These are phyloP conservation scores for Drosophila affinis DNA, from an alignment of 2,888 invertebrate species.

Conservation along the genomic window DNA sequence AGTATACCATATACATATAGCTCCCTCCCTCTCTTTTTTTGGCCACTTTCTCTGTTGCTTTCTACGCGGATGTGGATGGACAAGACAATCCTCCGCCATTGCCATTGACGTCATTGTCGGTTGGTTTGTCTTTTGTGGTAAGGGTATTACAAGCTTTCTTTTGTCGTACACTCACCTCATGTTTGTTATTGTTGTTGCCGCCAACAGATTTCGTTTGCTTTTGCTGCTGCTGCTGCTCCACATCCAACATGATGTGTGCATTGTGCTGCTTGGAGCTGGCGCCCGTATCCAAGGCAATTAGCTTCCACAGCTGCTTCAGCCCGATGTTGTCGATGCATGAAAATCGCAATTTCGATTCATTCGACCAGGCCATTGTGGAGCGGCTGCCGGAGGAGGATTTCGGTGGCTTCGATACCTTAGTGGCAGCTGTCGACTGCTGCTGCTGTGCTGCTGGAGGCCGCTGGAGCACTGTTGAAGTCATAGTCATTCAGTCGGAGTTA, in stretches of 20 bases:
- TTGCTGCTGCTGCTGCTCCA: constrained; percentile 49
- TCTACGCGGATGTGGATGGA: constrained; percentile 69
- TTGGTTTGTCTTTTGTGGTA: background rate
- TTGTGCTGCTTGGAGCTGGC: constrained; percentile 33
- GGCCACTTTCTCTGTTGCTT: constrained; percentile 72
- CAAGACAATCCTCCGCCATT: constrained; percentile 39
- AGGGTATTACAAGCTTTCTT: constrained; percentile 30
- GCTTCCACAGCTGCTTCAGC: constrained; percentile 83
- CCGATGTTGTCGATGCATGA: constrained; percentile 83
- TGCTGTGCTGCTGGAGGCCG: constrained; percentile 51
- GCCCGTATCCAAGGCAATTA: constrained; percentile 82
- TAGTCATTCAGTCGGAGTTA: constrained; percentile 64
- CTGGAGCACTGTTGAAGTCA: constrained; percentile 84
- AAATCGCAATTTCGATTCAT: constrained; percentile 82
- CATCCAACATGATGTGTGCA: constrained; percentile 40
- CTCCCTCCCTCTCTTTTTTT: constrained; percentile 3
- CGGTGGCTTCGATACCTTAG: constrained; percentile 37
- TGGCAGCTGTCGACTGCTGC: constrained; percentile 15
- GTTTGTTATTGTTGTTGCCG: constrained; percentile 55
- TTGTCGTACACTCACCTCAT: constrained; percentile 71
- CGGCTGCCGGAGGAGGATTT: constrained; percentile 46
- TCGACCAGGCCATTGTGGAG: constrained; percentile 83
- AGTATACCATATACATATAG: constrained; percentile 11
- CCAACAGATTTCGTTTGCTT: constrained; percentile 35
- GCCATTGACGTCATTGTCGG: constrained; percentile 67